Evolutionary conservation across 2,888 invertebrate genomes (phyloP).

Genomic region (Erynnis tages): DNA sequence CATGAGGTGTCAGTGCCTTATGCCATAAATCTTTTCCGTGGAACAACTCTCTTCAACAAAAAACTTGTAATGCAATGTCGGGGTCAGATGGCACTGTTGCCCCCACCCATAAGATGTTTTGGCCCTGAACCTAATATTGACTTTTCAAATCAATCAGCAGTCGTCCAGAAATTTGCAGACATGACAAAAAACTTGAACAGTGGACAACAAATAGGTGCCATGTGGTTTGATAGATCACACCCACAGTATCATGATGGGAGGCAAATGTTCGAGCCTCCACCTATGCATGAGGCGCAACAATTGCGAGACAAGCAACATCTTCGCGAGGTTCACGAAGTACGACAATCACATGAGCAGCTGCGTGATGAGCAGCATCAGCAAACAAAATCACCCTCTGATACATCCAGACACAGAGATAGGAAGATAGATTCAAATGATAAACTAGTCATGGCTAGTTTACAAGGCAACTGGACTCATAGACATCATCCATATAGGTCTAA

Average conservation of each 20-base stretch:
- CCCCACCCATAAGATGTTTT: slow-evolving; percentile 64
- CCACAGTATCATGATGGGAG: not conserved
- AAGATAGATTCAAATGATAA: slow-evolving; percentile 42
- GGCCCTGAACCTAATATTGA: slow-evolving; percentile 57
- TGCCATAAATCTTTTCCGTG: slow-evolving; percentile 87
- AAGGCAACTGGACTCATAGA: slow-evolving; percentile 74
- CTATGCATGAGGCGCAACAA: not conserved
- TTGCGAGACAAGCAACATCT: not conserved
- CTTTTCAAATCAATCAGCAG: slow-evolving; percentile 45
- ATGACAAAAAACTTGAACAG: slow-evolving; percentile 58
- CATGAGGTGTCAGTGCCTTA: slow-evolving; percentile 89
- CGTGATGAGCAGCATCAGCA: not conserved
- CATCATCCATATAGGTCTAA: slow-evolving; percentile 67
- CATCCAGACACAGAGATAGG: slow-evolving; percentile 39
- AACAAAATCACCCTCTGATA: no score
- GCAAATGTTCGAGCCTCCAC: not conserved
- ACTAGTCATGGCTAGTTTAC: slow-evolving; percentile 67
- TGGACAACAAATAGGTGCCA: not conserved
- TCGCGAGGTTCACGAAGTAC: not conserved
- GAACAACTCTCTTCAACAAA: slow-evolving; percentile 85
- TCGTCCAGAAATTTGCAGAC: slow-evolving; percentile 61
- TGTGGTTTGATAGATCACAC: no score
- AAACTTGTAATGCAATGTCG: slow-evolving; percentile 72
- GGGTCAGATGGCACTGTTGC: slow-evolving; percentile 51
- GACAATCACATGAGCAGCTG: no score